These are phyloP conservation scores for Ailuropoda melanoleuca DNA, from an alignment of 2,113 vertebrate species.

Conservation along the genomic window DNA sequence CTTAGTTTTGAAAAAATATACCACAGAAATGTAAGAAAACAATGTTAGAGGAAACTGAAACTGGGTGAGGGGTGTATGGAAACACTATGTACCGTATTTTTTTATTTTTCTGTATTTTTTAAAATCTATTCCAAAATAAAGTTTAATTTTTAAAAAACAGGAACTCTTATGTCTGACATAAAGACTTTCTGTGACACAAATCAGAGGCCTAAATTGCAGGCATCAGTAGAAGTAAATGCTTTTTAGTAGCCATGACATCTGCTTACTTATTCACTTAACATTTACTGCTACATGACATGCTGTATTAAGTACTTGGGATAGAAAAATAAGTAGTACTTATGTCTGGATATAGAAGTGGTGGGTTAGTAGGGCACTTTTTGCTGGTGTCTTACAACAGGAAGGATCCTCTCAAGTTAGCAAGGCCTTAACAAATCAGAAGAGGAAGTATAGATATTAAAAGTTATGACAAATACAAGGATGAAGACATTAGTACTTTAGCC, in stretches of 20 bases:
- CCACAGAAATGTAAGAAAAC: neutral
- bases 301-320: neutral
- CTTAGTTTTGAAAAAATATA: neutral
- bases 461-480: neutral
- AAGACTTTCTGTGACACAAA: neutral
- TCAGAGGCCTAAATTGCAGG: neutral
- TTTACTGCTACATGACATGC: neutral
- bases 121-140: neutral
- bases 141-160: neutral
- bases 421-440: neutral
- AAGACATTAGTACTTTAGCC: neutral
- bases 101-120: neutral
- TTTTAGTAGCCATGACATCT: neutral
- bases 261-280: neutral
- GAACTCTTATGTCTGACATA: neutral
- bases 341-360: neutral
- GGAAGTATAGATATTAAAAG: neutral
- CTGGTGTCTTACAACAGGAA: neutral
- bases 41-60: neutral
- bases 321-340: neutral
- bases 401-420: neutral
- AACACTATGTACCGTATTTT: neutral
- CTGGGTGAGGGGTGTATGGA: neutral
- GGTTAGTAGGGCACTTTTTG: neutral
- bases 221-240: neutral